These are phyloP conservation scores for Limanda limanda DNA, from an alignment of 2,113 vertebrate genomes.

Conservation along the genomic window DNA sequence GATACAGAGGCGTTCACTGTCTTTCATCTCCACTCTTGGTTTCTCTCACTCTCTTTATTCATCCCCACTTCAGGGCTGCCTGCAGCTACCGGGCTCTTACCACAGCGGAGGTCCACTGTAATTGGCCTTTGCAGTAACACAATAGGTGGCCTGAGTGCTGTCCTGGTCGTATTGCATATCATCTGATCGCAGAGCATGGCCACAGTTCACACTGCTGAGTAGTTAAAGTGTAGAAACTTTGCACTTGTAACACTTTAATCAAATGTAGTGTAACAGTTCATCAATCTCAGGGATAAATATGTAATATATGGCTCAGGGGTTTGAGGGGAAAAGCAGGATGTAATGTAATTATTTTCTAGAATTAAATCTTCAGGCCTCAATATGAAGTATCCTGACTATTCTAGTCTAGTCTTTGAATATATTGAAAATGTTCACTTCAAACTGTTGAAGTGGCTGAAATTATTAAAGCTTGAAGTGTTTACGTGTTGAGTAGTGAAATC, in stretches of 20 bases:
- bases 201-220: neutral
- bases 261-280: neutral
- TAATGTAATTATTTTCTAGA: neutral
- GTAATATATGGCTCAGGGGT: neutral
- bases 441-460: neutral
- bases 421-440: neutral
- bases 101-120: conserved; percentile 25
- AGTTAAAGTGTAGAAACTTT: neutral
- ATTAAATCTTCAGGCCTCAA: neutral
- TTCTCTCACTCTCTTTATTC: conserved; percentile 58
- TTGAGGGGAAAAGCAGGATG: too few species aligned
- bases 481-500: too few species aligned
- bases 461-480: too few species aligned
- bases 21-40: conserved; percentile 65
- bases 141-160: conserved; percentile 31
- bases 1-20: conserved; percentile 65
- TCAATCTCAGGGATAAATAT: neutral
- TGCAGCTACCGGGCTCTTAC: conserved; percentile 3
- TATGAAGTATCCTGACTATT: neutral
- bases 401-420: too few species aligned
- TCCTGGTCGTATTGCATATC: conserved; percentile 9
- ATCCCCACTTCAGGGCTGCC: conserved; percentile 46
- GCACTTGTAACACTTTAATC: neutral
- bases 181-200: neutral
- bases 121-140: conserved; percentile 34